A percentile compares a stretch with the other conserved stretches of the same genome.
phyloP scores from a whole-genome alignment of 2,797 vertebrate species.

The Synaphobranchus kaupii region DNA sequence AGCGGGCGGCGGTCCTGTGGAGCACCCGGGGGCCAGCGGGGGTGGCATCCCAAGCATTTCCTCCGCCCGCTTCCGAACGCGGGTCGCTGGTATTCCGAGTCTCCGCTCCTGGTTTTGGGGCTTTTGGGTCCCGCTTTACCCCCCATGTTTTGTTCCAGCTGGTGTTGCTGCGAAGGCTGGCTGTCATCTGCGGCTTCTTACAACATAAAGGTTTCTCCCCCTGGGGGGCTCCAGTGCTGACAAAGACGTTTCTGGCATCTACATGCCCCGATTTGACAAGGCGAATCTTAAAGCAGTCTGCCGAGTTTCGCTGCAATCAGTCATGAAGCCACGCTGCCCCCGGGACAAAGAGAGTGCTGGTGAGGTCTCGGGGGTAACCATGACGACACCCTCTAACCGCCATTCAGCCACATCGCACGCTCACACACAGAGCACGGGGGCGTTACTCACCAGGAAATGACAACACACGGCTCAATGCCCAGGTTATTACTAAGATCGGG shows the following conservation, averaged over 20 bases:
- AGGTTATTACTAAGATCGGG: background rate
- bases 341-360: background rate
- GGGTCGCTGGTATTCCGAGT: background rate
- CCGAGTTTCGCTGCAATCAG: background rate
- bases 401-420: background rate
- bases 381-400: background rate
- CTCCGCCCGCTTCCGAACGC: background rate
- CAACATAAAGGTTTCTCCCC: background rate
- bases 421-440: background rate
- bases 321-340: background rate
- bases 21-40: background rate
- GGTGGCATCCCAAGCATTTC: slow-evolving; percentile 12
- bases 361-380: background rate
- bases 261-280: background rate
- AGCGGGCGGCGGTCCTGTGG: background rate
- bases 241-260: background rate
- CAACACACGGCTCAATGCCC: background rate
- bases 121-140: background rate
- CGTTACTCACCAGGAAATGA: background rate
- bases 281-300: background rate
- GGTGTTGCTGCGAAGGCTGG: background rate
- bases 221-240: background rate
- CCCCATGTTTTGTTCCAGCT: background rate
- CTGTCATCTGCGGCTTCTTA: background rate
- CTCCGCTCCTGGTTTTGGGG: background rate